Percentiles rank a stretch among this genome's conserved stretches.
These are phyloP conservation scores for Calypte anna DNA, from an alignment of 2,113 vertebrate species.

Conservation along the genomic window DNA sequence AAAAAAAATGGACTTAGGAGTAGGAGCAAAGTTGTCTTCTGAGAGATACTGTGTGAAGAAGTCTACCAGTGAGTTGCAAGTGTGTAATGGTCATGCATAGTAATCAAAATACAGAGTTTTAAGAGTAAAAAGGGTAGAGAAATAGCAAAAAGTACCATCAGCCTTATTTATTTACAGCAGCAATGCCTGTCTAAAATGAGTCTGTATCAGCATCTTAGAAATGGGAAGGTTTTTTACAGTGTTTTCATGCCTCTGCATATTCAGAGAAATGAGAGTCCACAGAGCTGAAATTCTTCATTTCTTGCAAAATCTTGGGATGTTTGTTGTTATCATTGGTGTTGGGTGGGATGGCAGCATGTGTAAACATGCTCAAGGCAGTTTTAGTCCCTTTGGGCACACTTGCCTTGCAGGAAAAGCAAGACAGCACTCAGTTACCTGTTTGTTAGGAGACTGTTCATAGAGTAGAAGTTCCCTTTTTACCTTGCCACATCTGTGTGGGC, in stretches of 20 bases:
- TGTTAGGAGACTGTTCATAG: accelerated
- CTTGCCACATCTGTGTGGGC: neutral
- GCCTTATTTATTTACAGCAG: neutral
- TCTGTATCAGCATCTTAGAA: neutral
- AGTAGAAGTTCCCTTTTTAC: neutral
- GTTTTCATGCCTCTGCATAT: accelerated
- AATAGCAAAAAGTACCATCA: neutral
- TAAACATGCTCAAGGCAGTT: accelerated
- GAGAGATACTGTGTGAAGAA: neutral
- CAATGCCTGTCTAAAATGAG: neutral
- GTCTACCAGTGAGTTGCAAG: neutral
- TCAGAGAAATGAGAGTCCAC: accelerated
- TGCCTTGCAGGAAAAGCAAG: neutral
- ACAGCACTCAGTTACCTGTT: neutral
- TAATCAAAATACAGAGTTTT: neutral
- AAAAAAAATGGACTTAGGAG: neutral
- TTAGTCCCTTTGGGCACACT: neutral
- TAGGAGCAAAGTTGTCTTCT: neutral
- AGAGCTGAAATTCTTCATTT: neutral
- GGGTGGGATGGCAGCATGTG: neutral
- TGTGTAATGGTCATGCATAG: accelerated
- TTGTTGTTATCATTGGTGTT: neutral
- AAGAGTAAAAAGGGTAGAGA: neutral
- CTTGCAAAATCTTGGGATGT: accelerated
- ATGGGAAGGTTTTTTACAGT: accelerated